Percentiles rank a stretch among this genome's conserved stretches.
Conservation (phyloP, 2,797 vertebrate species). For the Oryzias sinensis region DNA sequence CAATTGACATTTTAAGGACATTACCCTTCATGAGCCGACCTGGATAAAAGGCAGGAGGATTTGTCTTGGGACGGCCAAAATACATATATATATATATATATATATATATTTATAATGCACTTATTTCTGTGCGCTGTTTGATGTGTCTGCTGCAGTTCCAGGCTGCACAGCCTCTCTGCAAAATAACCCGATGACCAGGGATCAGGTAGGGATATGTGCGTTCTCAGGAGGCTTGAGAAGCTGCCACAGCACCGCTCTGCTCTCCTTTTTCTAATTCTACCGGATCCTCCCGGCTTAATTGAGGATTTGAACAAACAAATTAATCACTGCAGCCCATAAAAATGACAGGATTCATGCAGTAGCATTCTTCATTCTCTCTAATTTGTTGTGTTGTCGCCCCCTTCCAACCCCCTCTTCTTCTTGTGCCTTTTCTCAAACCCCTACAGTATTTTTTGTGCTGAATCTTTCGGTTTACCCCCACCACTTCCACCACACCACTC, state of each 20-base stretch:
- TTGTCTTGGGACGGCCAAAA: slow-evolving; percentile 59
- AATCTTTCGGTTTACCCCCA: slow-evolving; percentile 88
- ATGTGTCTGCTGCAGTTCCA: slow-evolving; percentile 45
- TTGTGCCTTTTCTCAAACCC: slow-evolving; percentile 83
- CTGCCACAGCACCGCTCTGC: slow-evolving; percentile 67
- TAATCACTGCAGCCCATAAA: slow-evolving; percentile 97
- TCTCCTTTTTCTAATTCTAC: slow-evolving; percentile 80
- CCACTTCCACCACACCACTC: slow-evolving; percentile 37
- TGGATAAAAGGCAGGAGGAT: slow-evolving; percentile 71
- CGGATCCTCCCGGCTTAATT: slow-evolving; percentile 96
- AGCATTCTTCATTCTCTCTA: slow-evolving; percentile 99
- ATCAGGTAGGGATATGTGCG: slow-evolving; percentile 70
- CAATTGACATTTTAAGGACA: slow-evolving; percentile 78
- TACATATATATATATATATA: no score
- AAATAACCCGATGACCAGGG: slow-evolving; percentile 62
- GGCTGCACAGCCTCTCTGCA: slow-evolving; percentile 48
- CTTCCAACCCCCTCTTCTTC: slow-evolving; percentile 49
- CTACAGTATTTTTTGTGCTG: slow-evolving; percentile 96
- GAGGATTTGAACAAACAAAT: slow-evolving; percentile 99
- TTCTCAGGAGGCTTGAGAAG: slow-evolving; percentile 62
- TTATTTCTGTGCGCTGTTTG: slow-evolving; percentile 29
- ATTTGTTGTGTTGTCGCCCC: slow-evolving; percentile 87
- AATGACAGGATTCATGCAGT: slow-evolving; percentile 98
- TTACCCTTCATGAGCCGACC: slow-evolving; percentile 72
- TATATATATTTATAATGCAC: slow-evolving; percentile 66